Evolutionary conservation across 2,888 invertebrate species (phyloP).

Genomic region (Synanthedon myopaeformis): DNA sequence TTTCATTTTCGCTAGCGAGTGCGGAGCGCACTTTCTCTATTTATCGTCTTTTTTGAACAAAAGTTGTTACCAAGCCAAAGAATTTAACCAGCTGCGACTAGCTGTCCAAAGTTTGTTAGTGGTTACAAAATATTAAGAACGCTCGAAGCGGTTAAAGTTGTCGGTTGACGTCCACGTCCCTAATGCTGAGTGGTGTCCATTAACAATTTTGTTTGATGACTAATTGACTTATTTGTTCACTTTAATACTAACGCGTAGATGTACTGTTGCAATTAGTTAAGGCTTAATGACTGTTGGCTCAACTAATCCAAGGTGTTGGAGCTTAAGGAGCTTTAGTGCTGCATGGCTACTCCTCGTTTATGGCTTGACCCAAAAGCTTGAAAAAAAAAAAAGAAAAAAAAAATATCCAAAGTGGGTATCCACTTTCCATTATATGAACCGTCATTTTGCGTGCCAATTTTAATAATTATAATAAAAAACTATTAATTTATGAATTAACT

Average conservation of each 20-base stretch:
- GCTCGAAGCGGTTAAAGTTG: constrained; percentile 44
- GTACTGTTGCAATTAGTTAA: no score
- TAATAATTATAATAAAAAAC: no score
- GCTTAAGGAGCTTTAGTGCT: no score
- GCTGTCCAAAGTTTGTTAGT: neutral
- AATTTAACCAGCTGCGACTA: neutral
- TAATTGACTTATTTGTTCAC: neutral
- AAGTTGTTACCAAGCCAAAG: neutral
- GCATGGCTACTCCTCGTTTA: no score
- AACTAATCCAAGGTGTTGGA: no score
- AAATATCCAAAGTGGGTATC: no score
- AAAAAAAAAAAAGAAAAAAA: no score
- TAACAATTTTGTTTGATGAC: constrained; percentile 28
- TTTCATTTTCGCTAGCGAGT: neutral
- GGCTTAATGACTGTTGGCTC: no score
- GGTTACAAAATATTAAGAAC: constrained; percentile 34
- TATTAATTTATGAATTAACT: no score
- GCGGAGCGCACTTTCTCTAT: neutral
- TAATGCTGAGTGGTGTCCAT: constrained; percentile 44
- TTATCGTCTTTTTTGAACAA: neutral
- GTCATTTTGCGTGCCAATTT: no score
- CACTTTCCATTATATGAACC: no score
- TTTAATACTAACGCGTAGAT: neutral
- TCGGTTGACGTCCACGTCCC: constrained; percentile 23
- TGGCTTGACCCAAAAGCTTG: no score